Percentiles rank a stretch among this genome's conserved stretches.
Evolutionary conservation across 2,888 invertebrate species (phyloP).

Genomic region (Acrobasis repandana): DNA sequence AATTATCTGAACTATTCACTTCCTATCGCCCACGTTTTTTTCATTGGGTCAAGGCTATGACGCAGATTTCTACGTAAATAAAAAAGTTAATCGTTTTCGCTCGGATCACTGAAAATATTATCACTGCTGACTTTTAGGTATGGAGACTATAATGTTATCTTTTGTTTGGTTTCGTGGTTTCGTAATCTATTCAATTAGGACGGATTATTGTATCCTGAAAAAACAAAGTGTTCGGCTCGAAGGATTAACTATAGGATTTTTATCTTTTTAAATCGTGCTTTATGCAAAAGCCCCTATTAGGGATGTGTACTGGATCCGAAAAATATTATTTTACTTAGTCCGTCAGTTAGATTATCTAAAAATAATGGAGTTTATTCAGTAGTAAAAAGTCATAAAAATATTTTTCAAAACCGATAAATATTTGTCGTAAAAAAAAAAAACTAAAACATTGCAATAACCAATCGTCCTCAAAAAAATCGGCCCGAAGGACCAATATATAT

Average conservation of each 20-base stretch:
- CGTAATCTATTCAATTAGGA: not conserved
- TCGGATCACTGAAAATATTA: conserved; percentile 17
- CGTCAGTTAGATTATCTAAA: too few relatives aligned
- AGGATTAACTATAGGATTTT: not conserved
- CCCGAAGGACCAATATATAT: too few relatives aligned
- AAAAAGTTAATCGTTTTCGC: conserved; percentile 24
- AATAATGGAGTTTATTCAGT: too few relatives aligned
- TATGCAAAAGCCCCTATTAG: too few relatives aligned
- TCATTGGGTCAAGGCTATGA: conserved; percentile 49
- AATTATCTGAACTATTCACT: conserved; percentile 31
- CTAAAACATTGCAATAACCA: too few relatives aligned
- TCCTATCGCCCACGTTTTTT: conserved; percentile 37
- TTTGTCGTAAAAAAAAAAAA: too few relatives aligned
- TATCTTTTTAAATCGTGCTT: not conserved
- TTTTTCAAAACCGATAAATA: too few relatives aligned
- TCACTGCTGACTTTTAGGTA: not conserved
- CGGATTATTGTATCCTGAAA: not conserved
- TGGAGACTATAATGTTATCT: conserved; percentile 6
- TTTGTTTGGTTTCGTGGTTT: conserved; percentile 4
- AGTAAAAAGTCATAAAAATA: too few relatives aligned
- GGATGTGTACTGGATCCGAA: too few relatives aligned
- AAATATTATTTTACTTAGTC: too few relatives aligned
- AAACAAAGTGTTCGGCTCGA: not conserved
- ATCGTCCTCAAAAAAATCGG: too few relatives aligned
- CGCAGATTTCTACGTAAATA: conserved; percentile 32